Evolutionary conservation across 1,140 invertebrate species (phyloP), one percentile per base, ranked within the genome.

Genomic region (Drosophila pallidifrons): DNA sequence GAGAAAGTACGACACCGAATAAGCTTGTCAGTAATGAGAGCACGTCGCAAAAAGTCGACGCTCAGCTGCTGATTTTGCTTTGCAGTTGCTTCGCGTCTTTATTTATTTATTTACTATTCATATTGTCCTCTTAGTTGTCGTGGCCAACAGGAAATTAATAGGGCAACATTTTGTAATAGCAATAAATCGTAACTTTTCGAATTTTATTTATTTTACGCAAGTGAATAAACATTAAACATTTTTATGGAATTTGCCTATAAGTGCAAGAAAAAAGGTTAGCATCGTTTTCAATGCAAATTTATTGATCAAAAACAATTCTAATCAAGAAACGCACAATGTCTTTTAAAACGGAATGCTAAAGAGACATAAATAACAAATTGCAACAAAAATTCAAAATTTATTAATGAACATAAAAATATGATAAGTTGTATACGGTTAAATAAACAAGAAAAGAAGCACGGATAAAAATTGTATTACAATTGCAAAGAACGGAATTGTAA

Each of bases 81-180:
- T 88, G 68, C 79, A 85, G 81, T 71, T 76, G 75, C 61, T 88
- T 88, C 85, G 85, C 81, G 65, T 89, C 67, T 88, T 88, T 88
- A 88, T 88, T 88, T 88, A 89, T 88, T 88, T 88, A 88, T 89
- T 88, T 89, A 76, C 72, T 60, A 52, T 30, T 57, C 71, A 57
- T 38, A 25, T 74, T 70, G 68, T 54, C 74, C 47, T 83, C 38
- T 65, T 16, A 51, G 35, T 38, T 38, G 30, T 43, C 15, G 1
- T 45, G 32, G 3, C 4, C 13, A 57, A 35, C 13, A 7, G 43
- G 15, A 20, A 51, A 57, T 49, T 38, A 35, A 25, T 25, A 25
- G 20, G 20, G 3, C 20, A 25, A 25, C 20, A 25, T 25, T 25
- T 25, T 25, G 20, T 25, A 25, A 4, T 25, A 25, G 20, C 20